Base-by-base conservation (phyloP, 2,113 vertebrate genomes). In the Crotalus horridus region DNA sequence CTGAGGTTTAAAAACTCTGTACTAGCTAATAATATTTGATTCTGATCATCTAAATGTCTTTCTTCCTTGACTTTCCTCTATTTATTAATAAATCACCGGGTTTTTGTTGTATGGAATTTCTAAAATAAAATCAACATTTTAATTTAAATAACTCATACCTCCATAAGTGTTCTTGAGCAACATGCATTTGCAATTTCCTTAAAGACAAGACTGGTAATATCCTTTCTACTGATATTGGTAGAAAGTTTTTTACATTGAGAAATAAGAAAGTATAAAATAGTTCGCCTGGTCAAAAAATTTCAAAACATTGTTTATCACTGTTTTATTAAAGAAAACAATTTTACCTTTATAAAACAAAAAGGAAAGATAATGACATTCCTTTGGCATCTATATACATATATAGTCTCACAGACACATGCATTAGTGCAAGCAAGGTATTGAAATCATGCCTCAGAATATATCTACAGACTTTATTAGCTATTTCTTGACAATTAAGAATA, bases 401-500 rank as follows among this genome's bases (percentile, higher is more conserved):
- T 46, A 55, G 3, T 81, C 33, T 61, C 64, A 26, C 33, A 64
- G 6, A 87, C 23, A 56, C 33, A 20, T 58, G 55, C 55, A 58
- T 39, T 90, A 54, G 33, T 81, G 54, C 33, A 90, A 90, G 43
- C 46, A 69, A 90, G 5, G 2, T 74, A 29, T 4, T 33, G n/a
- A 51, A 87, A 8, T 33, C 13, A 59, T 51, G 12, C 85, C 46
- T 1, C 51, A 51, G 29, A 86, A 87, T 29, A n/a, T 58, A 43
- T 2, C 43, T 85, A 21, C 24, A 0, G 0, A n/a, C 48, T 74
- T 24, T 51, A 56, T 17, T 89, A 13, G 48, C 0, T 1, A 86
- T 64, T 95, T 85, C 43, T n/a, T 61, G 39, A 0, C 26, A 33
- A 1, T 93, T 96, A 89, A 74, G 21, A 85, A 21, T 92, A 56